Conservation (phyloP, 2,888 invertebrate genomes). For the Andrena fulva region DNA sequence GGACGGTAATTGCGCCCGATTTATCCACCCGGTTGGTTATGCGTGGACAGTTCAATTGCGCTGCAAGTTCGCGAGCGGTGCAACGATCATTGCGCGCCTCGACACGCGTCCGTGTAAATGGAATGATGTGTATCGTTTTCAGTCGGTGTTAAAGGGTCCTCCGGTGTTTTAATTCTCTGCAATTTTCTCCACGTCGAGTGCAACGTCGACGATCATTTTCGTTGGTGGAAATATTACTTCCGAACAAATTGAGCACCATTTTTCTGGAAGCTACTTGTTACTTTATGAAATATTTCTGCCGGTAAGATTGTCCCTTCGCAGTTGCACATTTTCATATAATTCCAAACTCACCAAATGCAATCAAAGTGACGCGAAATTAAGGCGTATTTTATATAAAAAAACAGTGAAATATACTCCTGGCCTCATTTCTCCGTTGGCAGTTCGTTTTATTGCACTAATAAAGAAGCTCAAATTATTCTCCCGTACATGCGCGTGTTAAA, state of each 20-base stretch:
- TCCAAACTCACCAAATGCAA: no score
- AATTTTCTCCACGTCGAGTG: background rate
- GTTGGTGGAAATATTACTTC: background rate
- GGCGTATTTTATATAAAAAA: background rate
- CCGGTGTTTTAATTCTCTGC: background rate
- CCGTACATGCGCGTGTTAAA: background rate
- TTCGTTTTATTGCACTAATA: background rate
- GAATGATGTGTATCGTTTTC: conserved; percentile 11
- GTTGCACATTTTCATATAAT: no score
- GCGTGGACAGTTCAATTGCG: conserved; percentile 55
- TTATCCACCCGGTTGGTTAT: conserved; percentile 43
- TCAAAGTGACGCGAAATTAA: no score
- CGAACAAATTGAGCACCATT: background rate
- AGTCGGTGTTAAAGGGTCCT: background rate
- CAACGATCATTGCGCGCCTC: conserved; percentile 9
- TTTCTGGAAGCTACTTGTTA: background rate
- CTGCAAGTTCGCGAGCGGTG: background rate
- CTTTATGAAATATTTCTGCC: background rate
- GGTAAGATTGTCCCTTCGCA: background rate
- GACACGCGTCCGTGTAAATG: conserved; percentile 18
- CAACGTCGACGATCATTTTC: background rate
- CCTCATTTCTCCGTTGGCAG: background rate
- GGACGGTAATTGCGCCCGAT: conserved; percentile 54
- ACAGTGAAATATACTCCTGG: background rate
- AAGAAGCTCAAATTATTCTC: background rate